These are phyloP conservation scores for cat (Felis catus) DNA, from an alignment of 2,113 vertebrate species.

Conservation along the genomic window F.catus_Fca126_mat1.0 CM031415.1:99330501-99331000, in stretches of 20 bases:
- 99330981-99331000: not conserved
- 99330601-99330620: not conserved
- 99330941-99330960: too few species aligned
- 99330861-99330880: too few species aligned
- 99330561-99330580: not conserved
- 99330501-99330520: not conserved
- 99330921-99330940: too few species aligned
- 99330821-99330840: too few species aligned
- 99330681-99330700: not conserved
- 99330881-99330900: too few species aligned
- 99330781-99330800: too few species aligned
- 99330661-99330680: not conserved
- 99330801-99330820: too few species aligned
- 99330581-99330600: not conserved
- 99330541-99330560: not conserved
- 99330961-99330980: not conserved
- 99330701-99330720: not conserved
- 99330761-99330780: too few species aligned
- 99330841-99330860: too few species aligned
- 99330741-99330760: too few species aligned
- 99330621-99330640: not conserved
- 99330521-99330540: not conserved
- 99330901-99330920: too few species aligned
- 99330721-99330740: too few species aligned
- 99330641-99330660: not conserved